Evolutionary conservation across 1,140 invertebrate species (phyloP).

Genomic region (Drosophila mayri): DNA sequence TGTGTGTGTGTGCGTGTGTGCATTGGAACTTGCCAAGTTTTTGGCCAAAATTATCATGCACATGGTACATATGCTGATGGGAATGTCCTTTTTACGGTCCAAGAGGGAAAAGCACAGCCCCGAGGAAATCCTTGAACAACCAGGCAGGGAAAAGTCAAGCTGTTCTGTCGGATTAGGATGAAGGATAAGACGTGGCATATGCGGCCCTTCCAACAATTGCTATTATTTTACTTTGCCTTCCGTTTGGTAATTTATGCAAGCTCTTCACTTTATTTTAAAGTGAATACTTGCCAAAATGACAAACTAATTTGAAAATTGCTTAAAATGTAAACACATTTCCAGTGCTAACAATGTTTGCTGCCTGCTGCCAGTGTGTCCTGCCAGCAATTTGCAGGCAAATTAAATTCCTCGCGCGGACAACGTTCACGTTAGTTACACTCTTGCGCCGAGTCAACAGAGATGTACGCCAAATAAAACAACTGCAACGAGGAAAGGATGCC

Average conservation of each 20-base stretch:
- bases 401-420: slow-evolving; percentile 65
- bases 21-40: slow-evolving; percentile 18
- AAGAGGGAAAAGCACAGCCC: slow-evolving; percentile 1
- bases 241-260: slow-evolving; percentile 19
- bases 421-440: slow-evolving; percentile 63
- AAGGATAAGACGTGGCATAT: slow-evolving; percentile 45
- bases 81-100: slow-evolving; percentile 51
- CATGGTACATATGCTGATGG: slow-evolving; percentile 71
- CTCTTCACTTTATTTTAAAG: slow-evolving; percentile 6
- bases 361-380: slow-evolving; percentile 21
- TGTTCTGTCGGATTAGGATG: slow-evolving; percentile 40
- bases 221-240: slow-evolving; percentile 46
- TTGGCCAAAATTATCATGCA: slow-evolving; percentile 54
- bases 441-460: slow-evolving; percentile 71
- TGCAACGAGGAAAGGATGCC: slow-evolving; percentile 29
- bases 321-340: slow-evolving; percentile 64
- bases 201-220: slow-evolving; percentile 46
- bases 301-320: slow-evolving; percentile 66
- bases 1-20: slow-evolving; percentile 11
- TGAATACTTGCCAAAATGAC: slow-evolving; percentile 30
- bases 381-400: slow-evolving; percentile 59
- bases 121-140: slow-evolving; percentile 29
- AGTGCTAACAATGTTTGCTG: slow-evolving; percentile 51
- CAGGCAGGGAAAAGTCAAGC: slow-evolving; percentile 51
- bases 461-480: slow-evolving; percentile 68